Conservation (phyloP, 2,888 invertebrate genomes). For the Cephus runcator region DNA sequence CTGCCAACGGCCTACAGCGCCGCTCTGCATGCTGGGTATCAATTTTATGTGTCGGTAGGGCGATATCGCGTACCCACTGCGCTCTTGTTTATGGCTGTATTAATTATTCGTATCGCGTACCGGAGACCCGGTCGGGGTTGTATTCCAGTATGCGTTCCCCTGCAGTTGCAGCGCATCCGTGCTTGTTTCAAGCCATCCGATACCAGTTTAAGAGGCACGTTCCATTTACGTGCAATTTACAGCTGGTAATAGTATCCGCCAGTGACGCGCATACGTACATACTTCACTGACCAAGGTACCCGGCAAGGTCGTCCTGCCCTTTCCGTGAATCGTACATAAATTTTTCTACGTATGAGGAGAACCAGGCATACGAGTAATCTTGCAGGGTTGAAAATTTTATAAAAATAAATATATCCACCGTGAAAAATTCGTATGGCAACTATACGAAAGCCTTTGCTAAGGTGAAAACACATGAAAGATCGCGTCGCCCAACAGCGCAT, state of each 20-base stretch:
- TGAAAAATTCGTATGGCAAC: too few species aligned
- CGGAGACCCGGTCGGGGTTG: conserved; percentile 29
- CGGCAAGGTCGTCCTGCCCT: too few species aligned
- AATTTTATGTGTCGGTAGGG: conserved; percentile 56
- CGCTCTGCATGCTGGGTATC: conserved; percentile 44
- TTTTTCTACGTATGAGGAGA: too few species aligned
- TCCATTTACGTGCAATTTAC: conserved; percentile 42
- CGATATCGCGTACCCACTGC: conserved; percentile 43
- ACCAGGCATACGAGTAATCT: too few species aligned
- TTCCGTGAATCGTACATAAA: too few species aligned
- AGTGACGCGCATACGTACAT: not conserved
- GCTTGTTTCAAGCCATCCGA: conserved; percentile 38
- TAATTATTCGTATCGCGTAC: conserved; percentile 64
- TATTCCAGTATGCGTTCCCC: conserved; percentile 36
- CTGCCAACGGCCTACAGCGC: not conserved
- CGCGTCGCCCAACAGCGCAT: conserved; percentile 22
- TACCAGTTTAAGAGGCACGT: conserved; percentile 41
- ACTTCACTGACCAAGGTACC: not conserved
- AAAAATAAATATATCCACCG: too few species aligned
- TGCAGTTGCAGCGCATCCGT: conserved; percentile 43
- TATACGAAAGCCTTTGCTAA: too few species aligned
- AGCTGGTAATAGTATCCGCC: conserved; percentile 18
- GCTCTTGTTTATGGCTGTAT: conserved; percentile 60
- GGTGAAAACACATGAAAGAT: too few species aligned
- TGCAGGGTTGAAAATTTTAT: too few species aligned